phyloP scores from a whole-genome alignment of 2,113 vertebrate genomes.

The Entomyzon cyanotis region DNA sequence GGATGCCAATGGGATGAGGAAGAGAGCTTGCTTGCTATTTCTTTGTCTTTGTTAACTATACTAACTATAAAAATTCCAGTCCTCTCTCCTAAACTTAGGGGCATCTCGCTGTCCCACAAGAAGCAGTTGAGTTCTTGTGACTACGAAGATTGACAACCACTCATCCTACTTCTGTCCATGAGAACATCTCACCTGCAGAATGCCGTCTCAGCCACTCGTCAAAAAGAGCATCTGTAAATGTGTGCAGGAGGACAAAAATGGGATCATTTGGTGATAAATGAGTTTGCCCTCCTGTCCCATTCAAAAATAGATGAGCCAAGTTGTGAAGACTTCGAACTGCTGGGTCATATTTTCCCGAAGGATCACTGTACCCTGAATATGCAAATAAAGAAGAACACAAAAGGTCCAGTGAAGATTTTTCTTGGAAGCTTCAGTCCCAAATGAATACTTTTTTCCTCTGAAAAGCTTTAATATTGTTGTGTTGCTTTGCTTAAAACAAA shows the following conservation, averaged over 20 bases:
- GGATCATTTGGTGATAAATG: slow-evolving; percentile 97
- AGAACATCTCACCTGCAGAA: slow-evolving; percentile 78
- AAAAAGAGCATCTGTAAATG: slow-evolving; percentile 95
- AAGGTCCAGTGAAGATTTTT: not conserved
- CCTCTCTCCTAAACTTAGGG: not conserved
- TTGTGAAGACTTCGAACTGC: slow-evolving; percentile 94
- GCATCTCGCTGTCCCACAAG: not conserved
- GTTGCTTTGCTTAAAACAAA: not conserved
- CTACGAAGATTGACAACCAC: not conserved
- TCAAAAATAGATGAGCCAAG: slow-evolving; percentile 94
- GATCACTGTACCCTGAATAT: slow-evolving; percentile 88
- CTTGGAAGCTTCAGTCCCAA: not conserved
- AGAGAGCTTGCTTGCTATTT: not conserved
- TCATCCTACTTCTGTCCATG: not conserved
- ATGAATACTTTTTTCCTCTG: not conserved
- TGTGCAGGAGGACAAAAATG: slow-evolving; percentile 94
- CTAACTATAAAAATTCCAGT: not conserved
- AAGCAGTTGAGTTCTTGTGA: not conserved
- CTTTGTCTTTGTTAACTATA: not conserved
- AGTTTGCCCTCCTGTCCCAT: slow-evolving; percentile 95
- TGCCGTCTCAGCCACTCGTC: slow-evolving; percentile 95
- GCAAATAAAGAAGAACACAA: not conserved
- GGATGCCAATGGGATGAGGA: not conserved
- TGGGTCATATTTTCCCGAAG: slow-evolving; percentile 90
- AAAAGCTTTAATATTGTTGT: not conserved